A percentile compares a stretch with the other conserved stretches of the same genome.
Conservation (phyloP, 2,888 invertebrate species). For the Eueremaeus valkanovi region DNA sequence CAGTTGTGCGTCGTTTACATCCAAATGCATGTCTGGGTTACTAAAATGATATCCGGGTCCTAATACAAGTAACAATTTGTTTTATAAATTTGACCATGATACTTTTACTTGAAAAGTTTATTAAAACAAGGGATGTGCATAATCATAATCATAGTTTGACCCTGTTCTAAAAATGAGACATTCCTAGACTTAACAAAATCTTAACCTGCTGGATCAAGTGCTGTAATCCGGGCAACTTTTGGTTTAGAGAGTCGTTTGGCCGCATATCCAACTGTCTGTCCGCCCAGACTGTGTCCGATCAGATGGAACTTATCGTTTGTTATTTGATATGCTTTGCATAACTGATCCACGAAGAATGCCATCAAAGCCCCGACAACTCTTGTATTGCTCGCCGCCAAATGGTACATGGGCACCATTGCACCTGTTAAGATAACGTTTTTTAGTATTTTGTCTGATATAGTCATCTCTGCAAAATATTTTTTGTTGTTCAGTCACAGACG, state of each 20-base stretch:
- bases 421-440: neutral
- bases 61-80: no score
- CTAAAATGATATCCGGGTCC: no score
- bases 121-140: no score
- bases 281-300: conserved; percentile 20
- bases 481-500: no score
- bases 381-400: neutral
- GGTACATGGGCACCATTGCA: neutral
- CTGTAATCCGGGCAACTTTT: neutral
- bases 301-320: neutral
- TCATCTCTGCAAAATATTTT: no score
- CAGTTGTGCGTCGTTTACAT: no score
- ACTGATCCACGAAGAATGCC: neutral
- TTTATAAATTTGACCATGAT: no score
- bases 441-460: neutral
- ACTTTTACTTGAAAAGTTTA: no score
- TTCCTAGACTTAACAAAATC: no score
- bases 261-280: conserved; percentile 13
- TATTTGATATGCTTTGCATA: neutral
- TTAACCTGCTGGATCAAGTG: conserved; percentile 24
- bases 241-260: neutral
- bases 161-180: no score
- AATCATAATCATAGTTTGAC: no score
- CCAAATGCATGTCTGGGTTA: no score
- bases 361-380: neutral